A percentile compares a stretch with the other conserved stretches of the same genome.
phyloP scores from a whole-genome alignment of 2,113 vertebrate genomes.

The Salvelinus fontinalis region DNA sequence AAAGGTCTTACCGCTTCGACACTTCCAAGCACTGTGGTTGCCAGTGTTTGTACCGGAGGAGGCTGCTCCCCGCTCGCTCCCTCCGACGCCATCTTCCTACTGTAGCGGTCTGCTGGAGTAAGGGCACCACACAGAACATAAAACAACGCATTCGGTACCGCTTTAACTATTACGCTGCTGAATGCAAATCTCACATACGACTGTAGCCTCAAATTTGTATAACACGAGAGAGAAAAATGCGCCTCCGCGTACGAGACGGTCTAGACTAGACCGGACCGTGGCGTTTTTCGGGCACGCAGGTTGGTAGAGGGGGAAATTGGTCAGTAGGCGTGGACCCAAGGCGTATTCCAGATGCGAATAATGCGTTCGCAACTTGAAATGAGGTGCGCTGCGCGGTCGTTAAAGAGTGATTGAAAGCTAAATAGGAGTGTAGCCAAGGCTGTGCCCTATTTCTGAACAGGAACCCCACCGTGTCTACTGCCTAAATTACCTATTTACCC shows the following conservation, averaged over 20 bases:
- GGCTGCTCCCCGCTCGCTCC: constrained; percentile 78
- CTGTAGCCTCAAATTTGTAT: background rate
- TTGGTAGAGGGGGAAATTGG: constrained; percentile 11
- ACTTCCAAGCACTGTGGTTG: constrained; percentile 69
- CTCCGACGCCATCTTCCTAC: constrained; percentile 82
- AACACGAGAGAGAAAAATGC: background rate
- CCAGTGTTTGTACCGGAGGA: constrained; percentile 73
- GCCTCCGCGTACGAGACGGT: background rate
- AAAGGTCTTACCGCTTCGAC: constrained; percentile 73
- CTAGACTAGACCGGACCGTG: background rate
- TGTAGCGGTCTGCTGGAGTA: constrained; percentile 72
- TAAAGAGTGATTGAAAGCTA: too few relatives aligned
- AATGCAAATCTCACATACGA: constrained; percentile 32
- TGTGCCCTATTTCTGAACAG: background rate
- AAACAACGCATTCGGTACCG: constrained; percentile 66
- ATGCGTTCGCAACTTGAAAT: constrained; percentile 28
- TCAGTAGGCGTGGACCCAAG: constrained; percentile 47
- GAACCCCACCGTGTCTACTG: too few relatives aligned
- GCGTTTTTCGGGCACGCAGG: constrained; percentile 6
- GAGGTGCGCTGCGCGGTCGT: constrained; percentile 20
- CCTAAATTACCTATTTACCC: too few relatives aligned
- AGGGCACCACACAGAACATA: constrained; percentile 47
- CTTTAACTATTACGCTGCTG: constrained; percentile 72
- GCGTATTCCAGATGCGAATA: constrained; percentile 59
- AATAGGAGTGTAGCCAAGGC: background rate